Base-by-base conservation (phyloP, 2,888 invertebrate species). In the Ophion ellenae region DNA sequence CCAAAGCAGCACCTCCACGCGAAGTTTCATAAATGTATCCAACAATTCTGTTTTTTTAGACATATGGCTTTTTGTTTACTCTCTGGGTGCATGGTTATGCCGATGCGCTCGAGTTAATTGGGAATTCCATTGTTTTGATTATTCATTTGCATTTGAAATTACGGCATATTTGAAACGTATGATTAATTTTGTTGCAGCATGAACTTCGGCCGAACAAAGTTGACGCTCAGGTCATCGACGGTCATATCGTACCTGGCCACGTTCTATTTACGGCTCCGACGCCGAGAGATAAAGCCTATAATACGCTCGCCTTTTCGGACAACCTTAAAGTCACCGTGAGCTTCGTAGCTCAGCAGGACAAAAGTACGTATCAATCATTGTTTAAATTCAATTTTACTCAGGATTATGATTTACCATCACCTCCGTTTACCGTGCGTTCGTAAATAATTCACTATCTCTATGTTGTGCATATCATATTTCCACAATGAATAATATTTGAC, bases 221-320 rank as follows among this genome's bases (percentile, higher is more conserved):
- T 85, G 98, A 98, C 93, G 96, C 95, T 70, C 97, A 97, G 93
- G 97, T 98, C 81, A 96, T 98, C 86, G 98, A 98, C 93, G 98
- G 98, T 0, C 98, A 99, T 94, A 97, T 99, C 78, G 97, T 99
- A 89, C 97, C 98, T 0, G 96, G 97, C 91, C 96, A 97, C 92
- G 98, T 98, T 36, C 95, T 98, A 81, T 98, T 98, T 94, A 98
- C 98, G 0, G 96, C 97, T 88, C 97, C 98, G 20, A 97, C 97
- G 0, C 95, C 96, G 7, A 96, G 97, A 89, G 96, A 96, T 86
- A 95, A 96, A 87, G 96, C 97, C 88, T 97, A 96, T 92, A 96
- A 97, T 92, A 98, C 98, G 6, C 95, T 97, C 88, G 97, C 98
- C 36, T 97, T 97, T 92, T 96, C 97, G 61, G 98, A 98, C 91